Percentiles rank a stretch among this genome's conserved stretches.
Evolutionary conservation across 2,888 invertebrate genomes (phyloP).

Genomic region (Brenthis daphne): DNA sequence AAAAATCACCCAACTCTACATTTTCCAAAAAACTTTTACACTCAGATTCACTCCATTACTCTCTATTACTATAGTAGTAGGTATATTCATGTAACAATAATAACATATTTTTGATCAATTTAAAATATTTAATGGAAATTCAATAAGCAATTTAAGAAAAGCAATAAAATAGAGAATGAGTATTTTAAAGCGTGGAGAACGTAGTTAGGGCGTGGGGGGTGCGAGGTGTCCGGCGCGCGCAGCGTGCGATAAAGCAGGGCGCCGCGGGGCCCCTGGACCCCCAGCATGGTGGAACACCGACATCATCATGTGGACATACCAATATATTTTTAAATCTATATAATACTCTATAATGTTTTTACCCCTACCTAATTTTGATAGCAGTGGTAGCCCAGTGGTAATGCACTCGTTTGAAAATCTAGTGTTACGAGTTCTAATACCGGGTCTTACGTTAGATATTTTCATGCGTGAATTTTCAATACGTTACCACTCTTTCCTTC

Average conservation of each 20-base stretch:
- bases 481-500: too few relatives aligned
- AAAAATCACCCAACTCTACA: too few relatives aligned
- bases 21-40: too few relatives aligned
- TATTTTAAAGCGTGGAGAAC: conserved; percentile 37
- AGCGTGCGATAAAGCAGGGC: conserved; percentile 80
- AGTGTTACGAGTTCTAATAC: too few relatives aligned
- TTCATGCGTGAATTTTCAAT: too few relatives aligned
- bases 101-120: conserved; percentile 3
- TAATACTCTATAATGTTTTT: neutral
- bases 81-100: neutral
- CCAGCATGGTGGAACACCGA: conserved; percentile 59
- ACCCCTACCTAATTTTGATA: too few relatives aligned
- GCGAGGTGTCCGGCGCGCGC: conserved; percentile 75
- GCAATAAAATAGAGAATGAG: conserved; percentile 37
- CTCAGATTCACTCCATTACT: too few relatives aligned
- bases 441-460: too few relatives aligned
- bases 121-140: conserved; percentile 7
- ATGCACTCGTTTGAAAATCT: too few relatives aligned
- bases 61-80: too few relatives aligned
- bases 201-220: conserved; percentile 46
- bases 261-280: conserved; percentile 77
- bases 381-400: too few relatives aligned
- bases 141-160: conserved; percentile 22
- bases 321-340: neutral
- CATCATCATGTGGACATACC: conserved; percentile 49